Conservation (phyloP, 2,888 invertebrate genomes). For the Miltochrista miniata region DNA sequence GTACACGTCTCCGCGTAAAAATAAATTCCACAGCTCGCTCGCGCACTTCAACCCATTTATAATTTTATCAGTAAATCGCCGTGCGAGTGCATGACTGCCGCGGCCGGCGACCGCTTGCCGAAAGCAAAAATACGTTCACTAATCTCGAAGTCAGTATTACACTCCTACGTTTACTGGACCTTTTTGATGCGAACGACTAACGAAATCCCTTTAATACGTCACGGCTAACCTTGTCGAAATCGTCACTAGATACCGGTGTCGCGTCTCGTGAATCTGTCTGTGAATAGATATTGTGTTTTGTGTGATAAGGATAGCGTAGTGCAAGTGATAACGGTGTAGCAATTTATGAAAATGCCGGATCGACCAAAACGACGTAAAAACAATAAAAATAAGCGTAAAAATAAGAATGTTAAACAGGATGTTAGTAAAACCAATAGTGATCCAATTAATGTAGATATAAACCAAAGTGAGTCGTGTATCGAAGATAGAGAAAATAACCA, state of each 20-base stretch:
- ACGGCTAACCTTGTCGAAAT: conserved; percentile 46
- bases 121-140: conserved; percentile 64
- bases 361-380: conserved; percentile 73
- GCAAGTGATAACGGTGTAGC: conserved; percentile 70
- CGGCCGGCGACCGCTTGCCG: conserved; percentile 69
- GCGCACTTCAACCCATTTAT: conserved; percentile 81
- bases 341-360: conserved; percentile 69
- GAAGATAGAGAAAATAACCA: conserved; percentile 20
- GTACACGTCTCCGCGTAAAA: conserved; percentile 80
- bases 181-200: conserved; percentile 50
- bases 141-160: conserved; percentile 56
- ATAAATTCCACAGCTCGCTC: conserved; percentile 79
- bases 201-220: conserved; percentile 55
- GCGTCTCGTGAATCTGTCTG: conserved; percentile 48
- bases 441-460: conserved; percentile 33
- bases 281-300: conserved; percentile 58
- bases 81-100: conserved; percentile 78
- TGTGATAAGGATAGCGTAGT: conserved; percentile 64
- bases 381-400: conserved; percentile 77
- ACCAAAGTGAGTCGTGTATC: conserved; percentile 40
- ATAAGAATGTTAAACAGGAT: conserved; percentile 61
- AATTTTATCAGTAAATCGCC: conserved; percentile 81
- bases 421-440: conserved; percentile 49
- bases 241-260: conserved; percentile 60
- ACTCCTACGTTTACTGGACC: conserved; percentile 52